Evolutionary conservation across 1,140 invertebrate species (phyloP).

Genomic region (Neotoxoptera formosana): DNA sequence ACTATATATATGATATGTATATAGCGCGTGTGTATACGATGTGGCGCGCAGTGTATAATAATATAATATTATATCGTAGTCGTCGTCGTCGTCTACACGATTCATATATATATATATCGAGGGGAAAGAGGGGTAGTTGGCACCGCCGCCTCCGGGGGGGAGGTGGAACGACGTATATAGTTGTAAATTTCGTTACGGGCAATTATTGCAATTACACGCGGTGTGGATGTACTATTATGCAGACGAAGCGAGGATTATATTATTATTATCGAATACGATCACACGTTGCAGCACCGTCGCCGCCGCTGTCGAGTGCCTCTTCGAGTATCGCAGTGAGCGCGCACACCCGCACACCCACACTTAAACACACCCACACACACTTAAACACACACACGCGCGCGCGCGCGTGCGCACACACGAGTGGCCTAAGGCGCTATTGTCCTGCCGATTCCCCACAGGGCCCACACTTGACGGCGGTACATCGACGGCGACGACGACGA

Average conservation of each 20-base stretch:
- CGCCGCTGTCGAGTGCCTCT: neutral
- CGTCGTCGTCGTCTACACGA: neutral
- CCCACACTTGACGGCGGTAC: conserved; percentile 11
- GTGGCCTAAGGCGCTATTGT: conserved; percentile 27
- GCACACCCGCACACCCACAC: neutral
- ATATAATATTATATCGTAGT: no score
- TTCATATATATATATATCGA: no score
- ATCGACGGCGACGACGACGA: neutral
- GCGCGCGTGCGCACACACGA: neutral
- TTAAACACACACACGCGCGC: neutral
- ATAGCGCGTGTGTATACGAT: neutral
- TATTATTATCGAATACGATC: conserved; percentile 28
- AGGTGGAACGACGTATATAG: neutral
- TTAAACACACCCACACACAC: neutral
- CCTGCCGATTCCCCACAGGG: neutral
- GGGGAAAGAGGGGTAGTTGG: neutral
- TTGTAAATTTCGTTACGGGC: conserved; percentile 29
- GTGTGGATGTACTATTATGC: neutral
- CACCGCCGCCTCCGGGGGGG: no score
- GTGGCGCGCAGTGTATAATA: no score
- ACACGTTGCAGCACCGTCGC: neutral
- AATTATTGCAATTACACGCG: conserved; percentile 18
- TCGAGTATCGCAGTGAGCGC: neutral
- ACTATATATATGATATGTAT: neutral
- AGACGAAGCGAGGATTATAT: neutral